Evolutionary conservation across 2,888 invertebrate species (phyloP), one percentile per base, ranked within the genome.

Genomic region (Eretmocerus hayati): DNA sequence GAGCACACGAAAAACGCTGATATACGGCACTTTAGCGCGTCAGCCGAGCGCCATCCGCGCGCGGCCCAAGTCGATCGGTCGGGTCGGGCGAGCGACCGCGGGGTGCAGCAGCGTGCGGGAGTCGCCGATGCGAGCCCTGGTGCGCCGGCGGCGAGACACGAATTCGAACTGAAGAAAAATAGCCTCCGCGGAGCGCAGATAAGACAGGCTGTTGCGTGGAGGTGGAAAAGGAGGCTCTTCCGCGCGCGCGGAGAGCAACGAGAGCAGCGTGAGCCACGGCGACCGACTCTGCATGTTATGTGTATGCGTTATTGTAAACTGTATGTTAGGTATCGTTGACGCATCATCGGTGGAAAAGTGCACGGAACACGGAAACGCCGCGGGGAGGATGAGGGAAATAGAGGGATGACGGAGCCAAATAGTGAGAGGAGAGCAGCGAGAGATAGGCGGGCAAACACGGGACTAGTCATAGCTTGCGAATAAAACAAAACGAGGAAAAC

Each of bases 141-240:
- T 56, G 53, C 21, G 49, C 38, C 49, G 45, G 36, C 26, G 18
- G 32, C 54, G 52, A 39, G 50, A 49, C 54, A 56, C 59, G 41
- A 51, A 48, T 53, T 52, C 43, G 32, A 53, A 59, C 59, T 59
- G 57, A 56, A 47, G 52, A 46, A 47, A 46, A 53, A 42, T 44
- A 48, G 42, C 42, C 36, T 39, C 47, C 31, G 46, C 31, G 32
- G 31, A 33, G 43, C 16, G 23, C 43, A 52, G 52, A 52, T 49
- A 49, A 52, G 40, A 40, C 42, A 31, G 18, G n/a, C 37, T 30
- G 36, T 15, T 16, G 22, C 16, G 39, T 55, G 46, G 58, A 58
- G 55, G 59, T 58, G 57, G 59, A 46, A 58, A 26, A 26, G 11
- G 26, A 26, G 26, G 8, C n/a, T n/a, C n/a, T n/a, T n/a, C n/a